Conservation (phyloP, 2,113 vertebrate species). For the Ptychochromis oligacanthus region DNA sequence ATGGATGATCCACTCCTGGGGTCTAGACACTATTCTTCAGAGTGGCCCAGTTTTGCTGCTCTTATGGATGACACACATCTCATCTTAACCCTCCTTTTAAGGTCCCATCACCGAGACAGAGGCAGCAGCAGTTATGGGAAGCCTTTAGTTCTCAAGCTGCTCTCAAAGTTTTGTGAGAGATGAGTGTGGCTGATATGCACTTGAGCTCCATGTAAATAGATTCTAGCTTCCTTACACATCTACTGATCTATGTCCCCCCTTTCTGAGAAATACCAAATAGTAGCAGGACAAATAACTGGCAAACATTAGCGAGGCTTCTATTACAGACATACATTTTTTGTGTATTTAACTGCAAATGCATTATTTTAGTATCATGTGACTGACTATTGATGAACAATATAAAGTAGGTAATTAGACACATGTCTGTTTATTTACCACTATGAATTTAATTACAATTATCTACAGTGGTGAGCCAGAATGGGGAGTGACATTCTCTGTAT, state of each 20-base stretch:
- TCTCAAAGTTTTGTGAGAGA: slow-evolving; percentile 52
- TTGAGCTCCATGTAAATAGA: slow-evolving; percentile 63
- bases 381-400: background rate
- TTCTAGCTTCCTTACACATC: slow-evolving; percentile 22
- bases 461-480: background rate
- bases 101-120: slow-evolving; percentile 58
- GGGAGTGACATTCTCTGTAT: background rate
- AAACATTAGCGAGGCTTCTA: background rate
- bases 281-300: slow-evolving; percentile 8
- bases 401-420: background rate
- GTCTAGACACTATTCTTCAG: slow-evolving; percentile 64
- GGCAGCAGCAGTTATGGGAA: slow-evolving; percentile 49
- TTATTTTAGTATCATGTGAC: background rate
- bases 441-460: background rate
- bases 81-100: slow-evolving; percentile 61
- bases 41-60: slow-evolving; percentile 63
- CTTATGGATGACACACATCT: slow-evolving; percentile 61
- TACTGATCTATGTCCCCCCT: background rate
- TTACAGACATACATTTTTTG: background rate
- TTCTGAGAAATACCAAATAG: slow-evolving; percentile 11
- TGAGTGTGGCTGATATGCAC: slow-evolving; percentile 53
- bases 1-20: slow-evolving; percentile 62
- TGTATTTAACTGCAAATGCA: background rate
- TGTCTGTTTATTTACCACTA: background rate
- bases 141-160: slow-evolving; percentile 53